Conservation (phyloP, 2,113 vertebrate genomes). For the Garra rufa region DNA sequence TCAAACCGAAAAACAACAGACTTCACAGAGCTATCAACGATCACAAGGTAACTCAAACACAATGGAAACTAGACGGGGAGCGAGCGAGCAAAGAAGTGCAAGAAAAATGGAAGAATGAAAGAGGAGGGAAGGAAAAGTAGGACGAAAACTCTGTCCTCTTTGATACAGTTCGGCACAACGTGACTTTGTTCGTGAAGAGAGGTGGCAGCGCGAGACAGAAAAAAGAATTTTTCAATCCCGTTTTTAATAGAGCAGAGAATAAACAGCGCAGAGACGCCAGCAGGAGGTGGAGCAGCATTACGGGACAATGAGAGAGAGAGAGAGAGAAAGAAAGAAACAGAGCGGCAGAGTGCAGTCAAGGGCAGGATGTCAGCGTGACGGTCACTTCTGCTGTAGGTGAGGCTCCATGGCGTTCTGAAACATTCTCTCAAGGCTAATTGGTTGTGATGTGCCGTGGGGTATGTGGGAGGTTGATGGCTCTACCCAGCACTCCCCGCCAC, state of each 20-base stretch:
- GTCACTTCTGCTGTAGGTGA: conserved; percentile 56
- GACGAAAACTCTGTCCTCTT: conserved; percentile 68
- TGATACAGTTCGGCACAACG: conserved; percentile 57
- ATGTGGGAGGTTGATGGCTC: conserved; percentile 47
- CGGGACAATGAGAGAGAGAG: conserved; percentile 38
- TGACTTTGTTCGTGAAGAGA: conserved; percentile 59
- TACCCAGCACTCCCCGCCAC: conserved; percentile 11
- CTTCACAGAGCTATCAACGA: conserved; percentile 44
- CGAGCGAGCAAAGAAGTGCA: conserved; percentile 15
- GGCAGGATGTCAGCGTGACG: conserved; percentile 61
- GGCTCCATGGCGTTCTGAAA: conserved; percentile 64
- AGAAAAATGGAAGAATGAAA: conserved; percentile 48
- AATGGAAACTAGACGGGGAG: background rate
- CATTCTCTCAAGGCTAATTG: conserved; percentile 68
- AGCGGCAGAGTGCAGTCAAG: conserved; percentile 43
- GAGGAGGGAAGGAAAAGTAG: conserved; percentile 62
- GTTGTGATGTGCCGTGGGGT: conserved; percentile 65
- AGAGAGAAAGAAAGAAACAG: conserved; percentile 25
- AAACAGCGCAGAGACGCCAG: conserved; percentile 53
- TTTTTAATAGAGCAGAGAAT: conserved; percentile 73
- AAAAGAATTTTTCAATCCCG: conserved; percentile 70
- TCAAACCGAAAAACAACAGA: conserved; percentile 26
- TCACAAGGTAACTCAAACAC: conserved; percentile 27
- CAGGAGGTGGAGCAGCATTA: background rate
- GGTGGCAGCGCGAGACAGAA: conserved; percentile 28